Conservation (phyloP, 2,113 vertebrate species). For the Sorex araneus region DNA sequence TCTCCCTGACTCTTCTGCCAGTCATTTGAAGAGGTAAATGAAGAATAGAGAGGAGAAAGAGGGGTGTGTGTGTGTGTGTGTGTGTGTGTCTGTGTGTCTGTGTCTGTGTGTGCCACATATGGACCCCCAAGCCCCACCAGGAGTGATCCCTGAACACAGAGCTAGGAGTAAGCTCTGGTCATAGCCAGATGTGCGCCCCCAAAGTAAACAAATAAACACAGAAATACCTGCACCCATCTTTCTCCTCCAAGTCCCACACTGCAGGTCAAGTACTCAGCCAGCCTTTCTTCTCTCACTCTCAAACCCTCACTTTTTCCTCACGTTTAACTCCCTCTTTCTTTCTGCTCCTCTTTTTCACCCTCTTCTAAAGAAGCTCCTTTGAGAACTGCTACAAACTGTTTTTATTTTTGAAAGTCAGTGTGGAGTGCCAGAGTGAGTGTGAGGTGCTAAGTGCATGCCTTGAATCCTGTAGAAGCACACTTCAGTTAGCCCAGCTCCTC, state of each 20-base stretch:
- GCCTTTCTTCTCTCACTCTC: neutral
- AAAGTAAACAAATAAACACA: neutral
- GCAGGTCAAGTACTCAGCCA: neutral
- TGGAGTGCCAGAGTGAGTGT: too few relatives aligned
- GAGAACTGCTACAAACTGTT: neutral
- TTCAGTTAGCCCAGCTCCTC: too few relatives aligned
- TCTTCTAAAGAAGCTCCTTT: neutral
- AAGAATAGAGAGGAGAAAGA: neutral
- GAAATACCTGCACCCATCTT: neutral
- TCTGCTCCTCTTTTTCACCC: neutral
- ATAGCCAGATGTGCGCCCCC: accelerated
- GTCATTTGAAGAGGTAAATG: slow-evolving; percentile 16
- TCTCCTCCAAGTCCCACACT: neutral
- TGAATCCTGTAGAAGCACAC: too few relatives aligned
- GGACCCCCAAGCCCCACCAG: too few relatives aligned
- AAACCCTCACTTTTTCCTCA: neutral
- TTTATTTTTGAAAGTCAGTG: slow-evolving; percentile 18
- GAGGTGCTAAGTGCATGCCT: too few relatives aligned
- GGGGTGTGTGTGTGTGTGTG: too few relatives aligned
- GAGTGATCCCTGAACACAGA: too few relatives aligned
- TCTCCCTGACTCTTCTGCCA: too few relatives aligned
- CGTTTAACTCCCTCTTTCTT: accelerated
- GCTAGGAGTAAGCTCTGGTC: too few relatives aligned
- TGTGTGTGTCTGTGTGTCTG: too few relatives aligned
- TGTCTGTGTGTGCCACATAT: too few relatives aligned